Evolutionary conservation across 2,797 vertebrate genomes (phyloP).

Genomic region (Emydoidea blandingii): DNA sequence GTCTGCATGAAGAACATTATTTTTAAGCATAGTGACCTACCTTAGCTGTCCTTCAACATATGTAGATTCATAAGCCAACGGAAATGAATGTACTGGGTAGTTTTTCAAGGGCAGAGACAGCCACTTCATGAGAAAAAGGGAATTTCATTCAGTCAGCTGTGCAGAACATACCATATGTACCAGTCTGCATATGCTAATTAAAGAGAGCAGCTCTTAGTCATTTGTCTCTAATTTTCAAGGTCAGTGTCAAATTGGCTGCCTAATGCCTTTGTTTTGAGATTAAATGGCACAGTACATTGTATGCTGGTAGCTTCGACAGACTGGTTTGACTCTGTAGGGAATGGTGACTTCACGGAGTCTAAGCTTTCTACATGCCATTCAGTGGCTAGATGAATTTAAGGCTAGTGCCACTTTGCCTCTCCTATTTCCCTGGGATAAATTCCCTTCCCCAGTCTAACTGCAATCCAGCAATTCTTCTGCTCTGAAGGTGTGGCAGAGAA

Average conservation of each 20-base stretch:
- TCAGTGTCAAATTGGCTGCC: background rate
- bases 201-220: background rate
- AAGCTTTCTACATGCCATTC: conserved; percentile 22
- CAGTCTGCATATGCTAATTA: rapidly evolving
- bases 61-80: background rate
- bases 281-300: background rate
- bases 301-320: background rate
- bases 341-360: conserved; percentile 1
- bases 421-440: conserved; percentile 21
- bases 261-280: background rate
- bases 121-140: background rate
- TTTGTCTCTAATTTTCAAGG: background rate
- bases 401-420: conserved; percentile 23
- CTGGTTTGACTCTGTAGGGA: background rate
- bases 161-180: rapidly evolving
- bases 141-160: background rate
- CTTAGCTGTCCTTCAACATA: background rate
- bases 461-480: background rate
- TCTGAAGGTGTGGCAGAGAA: background rate
- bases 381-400: conserved; percentile 27
- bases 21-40: background rate
- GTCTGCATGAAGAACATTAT: conserved; percentile 45
- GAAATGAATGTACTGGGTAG: background rate
- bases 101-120: background rate
- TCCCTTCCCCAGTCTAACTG: background rate